Evolutionary conservation across 2,113 vertebrate genomes (phyloP).

Genomic region (Zosterops pallidus): DNA sequence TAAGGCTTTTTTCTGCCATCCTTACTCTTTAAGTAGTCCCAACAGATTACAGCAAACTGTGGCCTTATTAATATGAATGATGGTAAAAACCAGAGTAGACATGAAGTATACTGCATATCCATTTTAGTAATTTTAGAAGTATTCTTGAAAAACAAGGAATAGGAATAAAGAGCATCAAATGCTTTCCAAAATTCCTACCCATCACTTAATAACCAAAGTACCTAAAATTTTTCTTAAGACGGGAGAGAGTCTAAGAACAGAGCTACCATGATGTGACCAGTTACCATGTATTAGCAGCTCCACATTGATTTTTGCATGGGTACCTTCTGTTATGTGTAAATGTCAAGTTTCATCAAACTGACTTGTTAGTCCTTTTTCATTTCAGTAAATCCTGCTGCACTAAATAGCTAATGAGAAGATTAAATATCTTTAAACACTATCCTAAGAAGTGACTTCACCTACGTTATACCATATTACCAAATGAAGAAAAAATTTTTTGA

Average conservation of each 20-base stretch:
- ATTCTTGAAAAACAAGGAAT: neutral
- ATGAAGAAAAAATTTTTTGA: neutral
- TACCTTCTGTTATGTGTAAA: neutral
- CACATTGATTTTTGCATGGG: neutral
- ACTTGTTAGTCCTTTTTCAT: neutral
- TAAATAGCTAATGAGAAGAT: neutral
- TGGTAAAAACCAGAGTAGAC: neutral
- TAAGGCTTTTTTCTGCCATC: neutral
- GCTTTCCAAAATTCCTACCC: neutral
- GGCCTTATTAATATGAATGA: constrained; percentile 1
- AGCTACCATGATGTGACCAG: neutral
- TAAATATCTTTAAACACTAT: neutral
- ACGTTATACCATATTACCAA: neutral
- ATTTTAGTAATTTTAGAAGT: neutral
- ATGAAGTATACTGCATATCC: neutral
- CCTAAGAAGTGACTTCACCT: neutral
- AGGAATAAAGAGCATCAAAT: neutral
- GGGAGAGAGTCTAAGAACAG: neutral
- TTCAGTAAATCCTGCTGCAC: neutral
- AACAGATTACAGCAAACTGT: neutral
- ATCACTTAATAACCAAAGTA: neutral
- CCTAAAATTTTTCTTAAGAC: neutral
- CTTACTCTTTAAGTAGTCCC: neutral
- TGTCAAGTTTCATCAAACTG: neutral
- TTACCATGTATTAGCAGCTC: neutral